Base-by-base conservation (phyloP, 2,797 vertebrate genomes). In the Gymnoscopelus microlampas region DNA sequence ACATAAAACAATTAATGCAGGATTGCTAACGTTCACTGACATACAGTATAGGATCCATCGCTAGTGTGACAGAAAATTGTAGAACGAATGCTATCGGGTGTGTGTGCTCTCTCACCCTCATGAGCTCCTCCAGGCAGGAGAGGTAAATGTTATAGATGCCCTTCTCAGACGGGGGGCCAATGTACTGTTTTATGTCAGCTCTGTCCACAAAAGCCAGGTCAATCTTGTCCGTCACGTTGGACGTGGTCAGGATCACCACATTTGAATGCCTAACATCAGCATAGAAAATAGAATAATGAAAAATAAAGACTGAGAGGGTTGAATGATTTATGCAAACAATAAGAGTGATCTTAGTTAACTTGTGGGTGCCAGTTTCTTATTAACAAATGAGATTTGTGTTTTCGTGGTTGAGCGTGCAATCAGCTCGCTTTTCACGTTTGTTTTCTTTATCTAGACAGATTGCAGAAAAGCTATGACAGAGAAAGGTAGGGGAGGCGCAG, bases 161-260 rank as follows among this genome's bases (percentile, higher is more conserved):
- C 12, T 94, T 93, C 14, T 89, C 84, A 0, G 96, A 97, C 0
- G 98, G 98, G 0, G 94, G 96, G 14, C 98, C 98, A 0, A 99
- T 95, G 66, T 98, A 99, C 79, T 99, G 97, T 83, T 97, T 97
- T 89, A 99, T 98, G 87, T 99, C 98, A 3, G 98, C 98, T 85
- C 98, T 90, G 90, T 99, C 98, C 83, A 99, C 95, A 78, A 99
- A 99, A 3, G 98, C 98, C 93, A 96, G 85, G 76, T 99, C 98
- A 10, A 99, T 99, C 91, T 96, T 98, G 79, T 98, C 95, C 0
- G 98, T 99, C 85, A 99, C 95, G 61, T 99, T 99, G 77, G 98
- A 99, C 11, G 98, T 99, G 0, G 98, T 98, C 85, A 99, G 91
- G 75, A 99, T 98, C 80, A 99, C 95, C 1, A 99, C 98, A n/a